Evolutionary conservation across 1,140 invertebrate genomes (phyloP), one percentile per base, ranked within the genome.

Genomic region (Saxidomus purpurata): DNA sequence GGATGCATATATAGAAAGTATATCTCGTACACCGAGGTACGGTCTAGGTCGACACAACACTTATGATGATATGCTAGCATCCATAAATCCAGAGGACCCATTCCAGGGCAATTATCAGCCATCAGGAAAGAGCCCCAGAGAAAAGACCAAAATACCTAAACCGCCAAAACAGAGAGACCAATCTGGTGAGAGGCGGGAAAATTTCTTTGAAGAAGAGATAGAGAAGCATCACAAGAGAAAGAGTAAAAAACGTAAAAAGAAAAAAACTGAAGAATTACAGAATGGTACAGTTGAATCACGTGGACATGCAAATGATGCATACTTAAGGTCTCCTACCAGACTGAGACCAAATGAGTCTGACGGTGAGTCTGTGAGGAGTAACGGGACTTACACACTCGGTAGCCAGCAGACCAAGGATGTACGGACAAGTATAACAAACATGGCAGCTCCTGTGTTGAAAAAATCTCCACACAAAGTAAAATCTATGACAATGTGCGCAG

Each of bases 61-160:
- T 22, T 82, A 91, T 31, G 89, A 87, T 83, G 85, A 86, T 6
- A 89, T 89, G 49, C 80, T 89, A 11, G 31, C 40, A 0, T 69
- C 88, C 22, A 85, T 89, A 63, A 76, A 59, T 22, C 25, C 47
- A n/a, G 71, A 86, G 13, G 86, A 90, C 63, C 90, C 89, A 25
- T 89, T 87, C 63, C 31, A 77, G 61, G 89, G 71, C 1, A 25
- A 77, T 52, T 86, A 79, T 52, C 43, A 83, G n/a, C 89, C 90
- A 25, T 87, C 87, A 40, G 89, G 36, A 43, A 79, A 82, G 52
- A 52, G 49, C 19, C 69, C 59, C 9, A 49, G 55, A 55, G 77
- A 49, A 25, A 59, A 36, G 52, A 43, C 19, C 28, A 52, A 43
- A 61, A 22, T 80, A 47, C 49, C 71, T 40, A 52, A 40, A 40